A percentile compares a stretch with the other conserved stretches of the same genome.
phyloP scores from a whole-genome alignment of 2,797 vertebrate species.

The Poecilia picta region DNA sequence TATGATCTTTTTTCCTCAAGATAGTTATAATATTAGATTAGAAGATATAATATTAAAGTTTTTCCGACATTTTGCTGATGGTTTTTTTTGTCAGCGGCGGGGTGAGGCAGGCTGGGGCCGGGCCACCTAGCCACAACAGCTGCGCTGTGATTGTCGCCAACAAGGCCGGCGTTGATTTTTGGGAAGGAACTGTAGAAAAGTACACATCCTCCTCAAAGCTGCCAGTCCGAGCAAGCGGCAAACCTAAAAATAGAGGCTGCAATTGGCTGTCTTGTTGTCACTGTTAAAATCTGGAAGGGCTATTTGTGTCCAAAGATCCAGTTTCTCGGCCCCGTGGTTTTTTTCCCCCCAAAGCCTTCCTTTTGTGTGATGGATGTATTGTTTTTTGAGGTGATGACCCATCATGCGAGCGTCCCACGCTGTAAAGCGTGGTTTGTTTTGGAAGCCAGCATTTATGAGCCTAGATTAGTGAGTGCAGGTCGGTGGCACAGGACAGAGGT shows the following conservation, averaged over 20 bases:
- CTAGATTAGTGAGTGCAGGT: conserved; percentile 64
- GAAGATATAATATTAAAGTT: too few species aligned
- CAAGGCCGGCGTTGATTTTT: conserved; percentile 80
- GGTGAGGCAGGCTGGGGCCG: conserved; percentile 65
- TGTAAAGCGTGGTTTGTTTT: conserved; percentile 58
- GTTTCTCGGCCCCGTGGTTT: conserved; percentile 3
- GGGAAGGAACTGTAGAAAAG: conserved; percentile 85
- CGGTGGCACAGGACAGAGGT: conserved; percentile 55
- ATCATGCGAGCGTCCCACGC: conserved; percentile 57
- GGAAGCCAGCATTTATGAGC: conserved; percentile 48
- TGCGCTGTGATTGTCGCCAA: conserved; percentile 78
- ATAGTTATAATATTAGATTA: too few species aligned
- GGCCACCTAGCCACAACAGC: conserved; percentile 82
- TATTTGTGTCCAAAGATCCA: conserved; percentile 57
- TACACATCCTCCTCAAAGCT: conserved; percentile 83
- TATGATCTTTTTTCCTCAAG: too few species aligned
- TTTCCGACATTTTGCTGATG: too few species aligned
- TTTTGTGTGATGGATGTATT: conserved; percentile 56
- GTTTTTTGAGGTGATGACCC: conserved; percentile 71
- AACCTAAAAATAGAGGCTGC: conserved; percentile 81
- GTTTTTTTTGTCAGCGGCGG: conserved; percentile 20
- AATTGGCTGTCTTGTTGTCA: conserved; percentile 72
- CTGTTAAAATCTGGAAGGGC: conserved; percentile 63
- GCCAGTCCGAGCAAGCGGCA: conserved; percentile 62
- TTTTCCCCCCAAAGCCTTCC: conserved; percentile 15